A percentile compares a stretch with the other conserved stretches of the same genome.
Evolutionary conservation across 2,888 invertebrate genomes (phyloP).

Genomic region (Oligia latruncula): DNA sequence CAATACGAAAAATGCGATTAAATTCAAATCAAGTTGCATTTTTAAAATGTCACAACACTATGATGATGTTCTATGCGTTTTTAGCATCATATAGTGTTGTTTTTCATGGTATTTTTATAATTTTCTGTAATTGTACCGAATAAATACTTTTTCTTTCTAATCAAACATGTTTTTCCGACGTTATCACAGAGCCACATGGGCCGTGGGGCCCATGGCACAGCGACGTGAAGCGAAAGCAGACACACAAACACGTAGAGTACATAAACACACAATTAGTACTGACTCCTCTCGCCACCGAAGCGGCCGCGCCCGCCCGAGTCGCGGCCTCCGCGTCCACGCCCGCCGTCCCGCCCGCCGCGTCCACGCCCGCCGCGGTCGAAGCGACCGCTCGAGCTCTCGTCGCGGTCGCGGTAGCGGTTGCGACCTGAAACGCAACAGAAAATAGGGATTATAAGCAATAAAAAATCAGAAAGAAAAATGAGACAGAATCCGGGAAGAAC

Average conservation of each 20-base stretch:
- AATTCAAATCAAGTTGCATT: not conserved
- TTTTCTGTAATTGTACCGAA: not conserved
- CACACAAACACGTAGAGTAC: constrained; percentile 30
- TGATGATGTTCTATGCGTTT: not conserved
- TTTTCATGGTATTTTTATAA: not conserved
- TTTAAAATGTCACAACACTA: not conserved
- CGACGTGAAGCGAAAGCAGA: constrained; percentile 6
- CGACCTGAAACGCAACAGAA: constrained; percentile 73
- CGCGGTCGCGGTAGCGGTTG: constrained; percentile 84
- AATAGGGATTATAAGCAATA: not conserved
- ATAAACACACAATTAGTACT: constrained; percentile 58
- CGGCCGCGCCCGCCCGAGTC: constrained; percentile 54
- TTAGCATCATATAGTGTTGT: not conserved
- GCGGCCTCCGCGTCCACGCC: constrained; percentile 36
- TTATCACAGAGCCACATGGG: not conserved
- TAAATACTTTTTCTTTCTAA: not conserved
- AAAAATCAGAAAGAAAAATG: not conserved
- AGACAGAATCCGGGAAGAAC: not conserved
- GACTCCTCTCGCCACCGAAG: constrained; percentile 68
- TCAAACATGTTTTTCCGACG: not conserved
- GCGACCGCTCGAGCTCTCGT: constrained; percentile 80
- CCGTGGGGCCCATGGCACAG: too few species aligned
- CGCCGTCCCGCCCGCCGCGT: constrained; percentile 46
- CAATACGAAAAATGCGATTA: not conserved
- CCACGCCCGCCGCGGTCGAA: constrained; percentile 63